Evolutionary conservation across 2,797 vertebrate genomes (phyloP).

Genomic region (Brachymystax lenok): DNA sequence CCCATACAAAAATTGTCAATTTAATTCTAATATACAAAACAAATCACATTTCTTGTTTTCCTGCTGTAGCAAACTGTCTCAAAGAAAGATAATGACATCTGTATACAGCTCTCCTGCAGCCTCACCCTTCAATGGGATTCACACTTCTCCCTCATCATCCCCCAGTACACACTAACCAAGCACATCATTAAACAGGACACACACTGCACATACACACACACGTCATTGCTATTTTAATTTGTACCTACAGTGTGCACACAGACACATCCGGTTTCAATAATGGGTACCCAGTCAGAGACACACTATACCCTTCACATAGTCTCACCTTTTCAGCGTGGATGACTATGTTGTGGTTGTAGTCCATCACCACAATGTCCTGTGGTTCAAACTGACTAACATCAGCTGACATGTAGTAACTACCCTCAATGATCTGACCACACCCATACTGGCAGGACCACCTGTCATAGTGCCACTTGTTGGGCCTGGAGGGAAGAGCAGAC

Average conservation of each 20-base stretch:
- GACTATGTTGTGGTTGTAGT: slow-evolving; percentile 70
- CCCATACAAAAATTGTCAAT: no score
- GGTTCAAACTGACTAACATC: slow-evolving; percentile 85
- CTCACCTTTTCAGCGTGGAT: slow-evolving; percentile 84
- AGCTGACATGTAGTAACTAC: slow-evolving; percentile 78
- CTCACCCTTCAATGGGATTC: not conserved
- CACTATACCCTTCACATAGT: not conserved
- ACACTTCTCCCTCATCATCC: not conserved
- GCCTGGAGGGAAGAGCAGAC: slow-evolving; percentile 33
- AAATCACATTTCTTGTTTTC: no score
- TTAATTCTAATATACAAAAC: no score
- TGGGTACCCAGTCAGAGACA: not conserved
- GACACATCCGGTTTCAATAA: not conserved
- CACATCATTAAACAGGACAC: not conserved
- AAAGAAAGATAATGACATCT: no score
- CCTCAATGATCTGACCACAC: slow-evolving; percentile 63
- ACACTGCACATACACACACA: not conserved
- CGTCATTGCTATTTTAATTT: not conserved
- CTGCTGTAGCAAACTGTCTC: no score
- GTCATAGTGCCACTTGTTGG: slow-evolving; percentile 53
- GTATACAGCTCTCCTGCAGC: no score
- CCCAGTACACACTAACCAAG: not conserved
- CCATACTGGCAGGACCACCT: slow-evolving; percentile 61
- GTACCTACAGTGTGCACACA: not conserved
- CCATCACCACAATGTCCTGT: slow-evolving; percentile 81